phyloP scores from a whole-genome alignment of 2,888 invertebrate genomes.

The Drosophila mimica region DNA sequence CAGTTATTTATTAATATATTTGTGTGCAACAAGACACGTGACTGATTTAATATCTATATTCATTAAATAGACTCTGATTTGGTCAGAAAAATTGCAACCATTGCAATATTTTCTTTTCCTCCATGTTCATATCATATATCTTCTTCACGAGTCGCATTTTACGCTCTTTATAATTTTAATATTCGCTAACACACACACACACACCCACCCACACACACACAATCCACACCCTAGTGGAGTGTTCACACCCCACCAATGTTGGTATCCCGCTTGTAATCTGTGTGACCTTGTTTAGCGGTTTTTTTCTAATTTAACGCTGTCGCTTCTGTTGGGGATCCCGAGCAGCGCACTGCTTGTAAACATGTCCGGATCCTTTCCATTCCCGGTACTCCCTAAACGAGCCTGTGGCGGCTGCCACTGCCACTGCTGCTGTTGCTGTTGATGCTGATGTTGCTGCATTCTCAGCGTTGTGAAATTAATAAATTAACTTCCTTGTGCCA shows the following conservation, averaged over 20 bases:
- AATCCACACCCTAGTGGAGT: no score
- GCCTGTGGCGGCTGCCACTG: conserved; percentile 8
- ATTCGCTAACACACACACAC: conserved; percentile 17
- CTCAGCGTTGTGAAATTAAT: conserved; percentile 72
- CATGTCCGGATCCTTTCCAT: conserved; percentile 40
- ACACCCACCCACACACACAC: conserved; percentile 9
- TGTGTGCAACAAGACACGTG: background rate
- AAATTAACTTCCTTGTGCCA: conserved; percentile 80
- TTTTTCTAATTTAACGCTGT: conserved; percentile 70
- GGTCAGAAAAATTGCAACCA: background rate
- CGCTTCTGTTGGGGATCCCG: conserved; percentile 40
- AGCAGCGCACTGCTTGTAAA: conserved; percentile 64
- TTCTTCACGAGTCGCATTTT: conserved; percentile 1
- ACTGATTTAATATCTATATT: background rate
- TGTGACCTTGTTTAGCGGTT: conserved; percentile 68
- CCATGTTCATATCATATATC: conserved; percentile 6
- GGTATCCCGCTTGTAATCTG: conserved; percentile 58
- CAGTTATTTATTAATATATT: background rate
- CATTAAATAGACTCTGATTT: background rate
- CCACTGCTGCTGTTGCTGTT: conserved; percentile 9
- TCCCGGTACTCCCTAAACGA: conserved; percentile 27
- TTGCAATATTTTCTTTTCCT: background rate
- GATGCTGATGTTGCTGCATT: conserved; percentile 37
- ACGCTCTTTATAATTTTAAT: conserved; percentile 31
- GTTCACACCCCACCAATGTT: conserved; percentile 6